Evolutionary conservation across 2,888 invertebrate genomes (phyloP).

Genomic region (Poecilus cupreus): DNA sequence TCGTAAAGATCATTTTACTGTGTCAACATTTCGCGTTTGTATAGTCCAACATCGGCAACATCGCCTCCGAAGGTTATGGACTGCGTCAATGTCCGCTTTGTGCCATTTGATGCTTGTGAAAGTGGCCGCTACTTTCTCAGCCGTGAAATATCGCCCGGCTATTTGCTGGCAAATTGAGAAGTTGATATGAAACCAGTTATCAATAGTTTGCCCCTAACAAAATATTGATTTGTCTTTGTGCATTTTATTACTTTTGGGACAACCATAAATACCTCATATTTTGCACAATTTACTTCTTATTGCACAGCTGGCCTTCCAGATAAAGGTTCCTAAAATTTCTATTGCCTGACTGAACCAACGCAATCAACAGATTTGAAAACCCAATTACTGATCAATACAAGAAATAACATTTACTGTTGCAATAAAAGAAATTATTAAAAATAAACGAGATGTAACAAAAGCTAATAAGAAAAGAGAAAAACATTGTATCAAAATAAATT

Average conservation of each 20-base stretch:
- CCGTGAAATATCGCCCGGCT: conserved; percentile 48
- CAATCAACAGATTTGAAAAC: too few relatives aligned
- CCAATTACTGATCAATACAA: too few relatives aligned
- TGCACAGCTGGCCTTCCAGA: background rate
- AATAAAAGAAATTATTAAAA: too few relatives aligned
- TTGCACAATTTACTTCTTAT: conserved; percentile 11
- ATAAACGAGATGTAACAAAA: too few relatives aligned
- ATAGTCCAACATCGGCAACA: conserved; percentile 24
- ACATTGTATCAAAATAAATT: too few relatives aligned
- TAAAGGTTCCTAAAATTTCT: background rate
- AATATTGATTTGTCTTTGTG: conserved; percentile 35
- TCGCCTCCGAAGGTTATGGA: conserved; percentile 42
- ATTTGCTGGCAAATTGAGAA: conserved; percentile 54
- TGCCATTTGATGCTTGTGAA: conserved; percentile 47
- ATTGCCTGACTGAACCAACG: background rate
- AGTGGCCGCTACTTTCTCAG: conserved; percentile 47
- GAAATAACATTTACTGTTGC: too few relatives aligned
- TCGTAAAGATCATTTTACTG: conserved; percentile 61
- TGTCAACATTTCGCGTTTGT: conserved; percentile 57
- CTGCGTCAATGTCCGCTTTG: conserved; percentile 29
- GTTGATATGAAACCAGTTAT: conserved; percentile 49
- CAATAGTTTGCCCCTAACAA: conserved; percentile 20
- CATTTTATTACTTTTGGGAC: conserved; percentile 20
- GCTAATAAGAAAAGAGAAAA: too few relatives aligned
- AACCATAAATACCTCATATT: conserved; percentile 17